These are phyloP conservation scores for Goniozus legneri DNA, from an alignment of 1,140 invertebrate species.

Conservation along the genomic window DNA sequence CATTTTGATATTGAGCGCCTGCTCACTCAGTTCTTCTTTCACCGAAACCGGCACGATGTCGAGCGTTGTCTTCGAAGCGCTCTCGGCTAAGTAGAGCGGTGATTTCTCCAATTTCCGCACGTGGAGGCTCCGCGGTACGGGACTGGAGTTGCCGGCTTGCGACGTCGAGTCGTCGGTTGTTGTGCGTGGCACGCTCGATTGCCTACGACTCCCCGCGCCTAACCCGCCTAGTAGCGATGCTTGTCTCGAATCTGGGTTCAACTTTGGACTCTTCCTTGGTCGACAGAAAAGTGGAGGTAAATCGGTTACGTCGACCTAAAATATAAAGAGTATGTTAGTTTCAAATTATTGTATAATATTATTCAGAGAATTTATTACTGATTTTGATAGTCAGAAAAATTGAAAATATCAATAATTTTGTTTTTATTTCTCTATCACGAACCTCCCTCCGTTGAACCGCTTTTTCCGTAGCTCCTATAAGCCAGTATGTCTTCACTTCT, in stretches of 20 bases:
- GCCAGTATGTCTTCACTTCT: slow-evolving; percentile 82
- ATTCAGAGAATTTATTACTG: neutral
- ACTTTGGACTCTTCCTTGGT: slow-evolving; percentile 71
- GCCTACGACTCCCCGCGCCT: slow-evolving; percentile 54
- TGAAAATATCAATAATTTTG: neutral
- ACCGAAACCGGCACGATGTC: slow-evolving; percentile 49
- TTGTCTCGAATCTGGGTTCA: slow-evolving; percentile 69
- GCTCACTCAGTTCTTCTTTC: slow-evolving; percentile 42
- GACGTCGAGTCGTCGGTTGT: slow-evolving; percentile 35
- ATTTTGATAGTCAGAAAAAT: too few species aligned
- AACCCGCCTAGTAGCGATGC: slow-evolving; percentile 52
- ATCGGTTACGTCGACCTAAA: slow-evolving; percentile 73
- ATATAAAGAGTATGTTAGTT: too few species aligned
- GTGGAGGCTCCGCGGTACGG: slow-evolving; percentile 30
- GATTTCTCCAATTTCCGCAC: slow-evolving; percentile 32
- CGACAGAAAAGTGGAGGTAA: slow-evolving; percentile 73
- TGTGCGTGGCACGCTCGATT: slow-evolving; percentile 55
- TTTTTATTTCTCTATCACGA: slow-evolving; percentile 8
- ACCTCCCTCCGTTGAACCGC: slow-evolving; percentile 78
- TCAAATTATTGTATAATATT: neutral
- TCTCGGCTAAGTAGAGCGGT: slow-evolving; percentile 39
- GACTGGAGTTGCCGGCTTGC: slow-evolving; percentile 40
- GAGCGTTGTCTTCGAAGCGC: slow-evolving; percentile 51
- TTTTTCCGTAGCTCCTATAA: slow-evolving; percentile 77
- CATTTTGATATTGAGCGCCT: slow-evolving; percentile 35